Evolutionary conservation across 2,113 vertebrate genomes (phyloP), one percentile per base, ranked within the genome.

Genomic region (Aspidoscelis tigris): DNA sequence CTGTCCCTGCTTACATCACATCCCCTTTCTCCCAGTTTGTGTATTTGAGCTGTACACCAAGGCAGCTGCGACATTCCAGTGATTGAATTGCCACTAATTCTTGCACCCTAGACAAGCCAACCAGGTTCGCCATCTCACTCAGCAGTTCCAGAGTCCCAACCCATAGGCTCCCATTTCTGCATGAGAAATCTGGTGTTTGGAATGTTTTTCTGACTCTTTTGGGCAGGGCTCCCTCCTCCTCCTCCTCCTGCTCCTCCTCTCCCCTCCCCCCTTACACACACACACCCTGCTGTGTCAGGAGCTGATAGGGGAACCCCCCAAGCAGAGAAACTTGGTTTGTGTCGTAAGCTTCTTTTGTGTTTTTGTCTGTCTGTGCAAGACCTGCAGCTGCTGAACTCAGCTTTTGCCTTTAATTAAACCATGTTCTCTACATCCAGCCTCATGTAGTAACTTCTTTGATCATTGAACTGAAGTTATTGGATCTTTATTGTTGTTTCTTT

Each of bases 361-460:
- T 96, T 93, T 91, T 93, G 94, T 97, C 92, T 95, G 93, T 97
- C 95, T 96, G 96, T 98, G 95, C 95, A 95, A 97, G 96, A 96
- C 95, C 93, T 96, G 96, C 96, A 97, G 97, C 96, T 95, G 96
- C 95, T 97, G 96, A 96, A 97, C 96, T 97, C 97, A 96, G 96
- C 96, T 97, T 61, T 97, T 97, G 96, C 97, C 97, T 97, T 98
- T 98, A 97, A 98, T 96, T 97, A 95, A 95, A 97, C 96, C 92
- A 95, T 96, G 96, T 98, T 97, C 97, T 98, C 96, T 96, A 95
- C 95, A 96, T 90, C 90, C 91, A 91, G n/a, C 89, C 84, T 85
- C 92, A 80, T 91, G 89, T 94, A 65, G 43, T 80, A 12, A 39
- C 26, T 94, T 91, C 69, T 76, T 74, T 39, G 41, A 65, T 85